Conservation (phyloP, 2,888 invertebrate species). For the Diadegma fenestrale region DNA sequence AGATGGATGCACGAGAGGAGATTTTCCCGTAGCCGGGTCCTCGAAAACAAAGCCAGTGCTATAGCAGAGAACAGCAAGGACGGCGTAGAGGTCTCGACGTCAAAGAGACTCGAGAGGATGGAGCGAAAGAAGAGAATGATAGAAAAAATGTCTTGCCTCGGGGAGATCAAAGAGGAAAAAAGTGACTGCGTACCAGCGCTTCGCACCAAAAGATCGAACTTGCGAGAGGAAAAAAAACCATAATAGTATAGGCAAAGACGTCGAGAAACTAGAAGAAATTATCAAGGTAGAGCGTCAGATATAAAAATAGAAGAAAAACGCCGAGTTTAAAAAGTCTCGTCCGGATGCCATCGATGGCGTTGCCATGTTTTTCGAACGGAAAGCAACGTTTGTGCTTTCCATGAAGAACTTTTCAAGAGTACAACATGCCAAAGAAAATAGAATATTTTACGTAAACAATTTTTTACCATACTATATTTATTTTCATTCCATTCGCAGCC, state of each 20-base stretch:
- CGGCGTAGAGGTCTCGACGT: not conserved
- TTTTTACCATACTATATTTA: not conserved
- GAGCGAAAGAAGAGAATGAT: slow-evolving; percentile 34
- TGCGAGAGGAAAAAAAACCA: not conserved
- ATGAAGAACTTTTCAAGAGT: not conserved
- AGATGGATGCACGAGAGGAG: not conserved
- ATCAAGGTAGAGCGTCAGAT: not conserved
- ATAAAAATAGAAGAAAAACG: not conserved
- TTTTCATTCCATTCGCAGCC: not conserved
- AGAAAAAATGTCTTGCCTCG: slow-evolving; percentile 33
- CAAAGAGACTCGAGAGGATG: slow-evolving; percentile 9
- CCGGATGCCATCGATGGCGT: not conserved
- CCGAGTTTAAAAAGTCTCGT: not conserved
- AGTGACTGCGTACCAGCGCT: slow-evolving; percentile 24
- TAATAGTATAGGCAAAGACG: not conserved
- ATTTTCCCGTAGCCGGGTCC: slow-evolving; percentile 14
- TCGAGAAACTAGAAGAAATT: not conserved
- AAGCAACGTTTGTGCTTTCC: not conserved
- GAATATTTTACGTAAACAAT: not conserved
- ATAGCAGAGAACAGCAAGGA: not conserved
- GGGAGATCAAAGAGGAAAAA: slow-evolving; percentile 60
- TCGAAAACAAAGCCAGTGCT: slow-evolving; percentile 4
- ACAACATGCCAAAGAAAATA: slow-evolving; percentile 5
- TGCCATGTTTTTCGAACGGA: not conserved
- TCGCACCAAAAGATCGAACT: slow-evolving; percentile 16